Conservation (phyloP, 1,140 invertebrate genomes). For the Zaprionus inermis region DNA sequence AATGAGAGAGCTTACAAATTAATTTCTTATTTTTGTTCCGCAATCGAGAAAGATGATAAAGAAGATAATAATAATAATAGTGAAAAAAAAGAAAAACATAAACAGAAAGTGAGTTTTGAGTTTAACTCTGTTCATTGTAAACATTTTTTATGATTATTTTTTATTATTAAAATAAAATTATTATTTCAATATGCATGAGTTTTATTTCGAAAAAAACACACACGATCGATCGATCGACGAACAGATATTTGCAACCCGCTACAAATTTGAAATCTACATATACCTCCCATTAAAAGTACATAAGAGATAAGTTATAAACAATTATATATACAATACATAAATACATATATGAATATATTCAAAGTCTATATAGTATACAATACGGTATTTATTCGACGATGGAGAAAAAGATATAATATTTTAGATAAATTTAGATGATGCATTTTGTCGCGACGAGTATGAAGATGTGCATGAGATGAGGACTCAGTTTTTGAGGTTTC, state of each 20-base stretch:
- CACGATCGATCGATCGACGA: constrained; percentile 19
- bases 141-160: constrained; percentile 79
- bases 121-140: constrained; percentile 81
- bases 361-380: constrained; percentile 68
- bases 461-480: constrained; percentile 34
- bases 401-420: constrained; percentile 58
- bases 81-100: constrained; percentile 55
- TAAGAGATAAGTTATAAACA: constrained; percentile 61
- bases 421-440: constrained; percentile 72
- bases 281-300: constrained; percentile 73
- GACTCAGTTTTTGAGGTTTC: constrained; percentile 81
- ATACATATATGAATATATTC: constrained; percentile 52
- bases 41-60: constrained; percentile 40
- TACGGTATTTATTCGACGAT: constrained; percentile 43
- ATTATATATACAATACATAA: constrained; percentile 16
- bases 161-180: constrained; percentile 83
- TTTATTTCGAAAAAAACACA: constrained; percentile 58
- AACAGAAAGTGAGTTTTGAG: constrained; percentile 75
- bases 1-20: constrained; percentile 30
- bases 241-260: constrained; percentile 80
- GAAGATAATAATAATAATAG: constrained; percentile 32
- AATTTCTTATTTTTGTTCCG: constrained; percentile 16
- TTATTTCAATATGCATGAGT: constrained; percentile 79
- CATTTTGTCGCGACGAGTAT: constrained; percentile 36
- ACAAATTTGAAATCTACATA: constrained; percentile 82